phyloP scores from a whole-genome alignment of 2,797 vertebrate genomes.

The Threskiornis aethiopicus region DNA sequence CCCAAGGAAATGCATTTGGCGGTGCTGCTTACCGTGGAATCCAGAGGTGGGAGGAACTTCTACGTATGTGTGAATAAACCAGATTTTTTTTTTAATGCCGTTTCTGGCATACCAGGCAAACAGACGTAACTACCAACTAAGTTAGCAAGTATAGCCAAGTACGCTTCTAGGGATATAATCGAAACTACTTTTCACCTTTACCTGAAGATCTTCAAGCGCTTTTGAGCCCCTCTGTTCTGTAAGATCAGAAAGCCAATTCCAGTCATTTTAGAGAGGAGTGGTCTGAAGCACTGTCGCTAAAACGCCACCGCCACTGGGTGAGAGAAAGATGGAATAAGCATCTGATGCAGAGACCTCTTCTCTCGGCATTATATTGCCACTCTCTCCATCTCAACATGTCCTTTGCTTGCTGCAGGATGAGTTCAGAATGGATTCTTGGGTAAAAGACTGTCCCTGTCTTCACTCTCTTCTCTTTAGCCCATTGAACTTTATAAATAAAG shows the following conservation, averaged over 20 bases:
- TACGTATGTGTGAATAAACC: neutral
- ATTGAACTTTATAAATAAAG: neutral
- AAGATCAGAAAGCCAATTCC: neutral
- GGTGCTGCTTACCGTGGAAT: neutral
- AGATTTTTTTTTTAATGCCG: neutral
- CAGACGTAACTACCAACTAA: neutral
- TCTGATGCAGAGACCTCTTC: neutral
- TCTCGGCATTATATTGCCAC: neutral
- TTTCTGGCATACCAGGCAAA: neutral
- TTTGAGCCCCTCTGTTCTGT: neutral
- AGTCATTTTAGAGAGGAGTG: neutral
- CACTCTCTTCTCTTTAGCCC: neutral
- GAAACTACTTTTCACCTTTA: neutral
- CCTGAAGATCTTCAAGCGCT: neutral
- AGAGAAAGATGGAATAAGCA: neutral
- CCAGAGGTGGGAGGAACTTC: neutral
- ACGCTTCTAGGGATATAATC: neutral
- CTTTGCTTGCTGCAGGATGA: neutral
- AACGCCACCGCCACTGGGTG: fast-evolving
- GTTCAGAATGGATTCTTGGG: neutral
- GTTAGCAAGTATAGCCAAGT: neutral
- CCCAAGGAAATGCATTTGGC: neutral
- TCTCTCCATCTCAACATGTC: neutral
- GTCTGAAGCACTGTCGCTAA: neutral
- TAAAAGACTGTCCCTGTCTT: neutral